Conservation (phyloP, 2,797 vertebrate species). For the Taeniopygia guttata region DNA sequence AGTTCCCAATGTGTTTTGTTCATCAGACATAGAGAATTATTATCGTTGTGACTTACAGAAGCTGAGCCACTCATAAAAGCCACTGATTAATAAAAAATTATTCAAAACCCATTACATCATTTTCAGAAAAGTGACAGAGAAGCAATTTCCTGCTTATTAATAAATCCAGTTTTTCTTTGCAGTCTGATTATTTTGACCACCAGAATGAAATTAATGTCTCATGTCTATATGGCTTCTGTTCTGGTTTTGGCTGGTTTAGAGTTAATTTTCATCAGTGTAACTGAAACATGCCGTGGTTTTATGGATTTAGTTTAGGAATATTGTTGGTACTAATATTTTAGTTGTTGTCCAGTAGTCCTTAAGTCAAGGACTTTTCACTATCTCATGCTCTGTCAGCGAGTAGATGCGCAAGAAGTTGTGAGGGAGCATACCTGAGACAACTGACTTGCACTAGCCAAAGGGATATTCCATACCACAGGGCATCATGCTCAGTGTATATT, state of each 20-base stretch:
- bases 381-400: not conserved
- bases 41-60: not conserved
- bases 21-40: not conserved
- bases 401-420: not conserved
- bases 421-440: not conserved
- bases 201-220: not conserved
- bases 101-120: not conserved
- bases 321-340: not conserved
- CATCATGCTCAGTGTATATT: not conserved
- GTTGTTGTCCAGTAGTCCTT: not conserved
- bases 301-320: not conserved
- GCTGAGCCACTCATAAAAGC: not conserved
- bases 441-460: rapidly evolving
- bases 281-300: not conserved
- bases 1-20: not conserved
- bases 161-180: not conserved
- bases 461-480: not conserved
- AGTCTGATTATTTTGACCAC: not conserved
- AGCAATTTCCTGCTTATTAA: not conserved
- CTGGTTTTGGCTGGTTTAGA: not conserved
- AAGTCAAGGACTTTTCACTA: not conserved
- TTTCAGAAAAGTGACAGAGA: not conserved
- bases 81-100: not conserved
- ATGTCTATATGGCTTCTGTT: not conserved
- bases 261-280: not conserved